These are phyloP conservation scores for Volucella zonaria DNA, from an alignment of 2,888 invertebrate species.

Conservation along the genomic window DNA sequence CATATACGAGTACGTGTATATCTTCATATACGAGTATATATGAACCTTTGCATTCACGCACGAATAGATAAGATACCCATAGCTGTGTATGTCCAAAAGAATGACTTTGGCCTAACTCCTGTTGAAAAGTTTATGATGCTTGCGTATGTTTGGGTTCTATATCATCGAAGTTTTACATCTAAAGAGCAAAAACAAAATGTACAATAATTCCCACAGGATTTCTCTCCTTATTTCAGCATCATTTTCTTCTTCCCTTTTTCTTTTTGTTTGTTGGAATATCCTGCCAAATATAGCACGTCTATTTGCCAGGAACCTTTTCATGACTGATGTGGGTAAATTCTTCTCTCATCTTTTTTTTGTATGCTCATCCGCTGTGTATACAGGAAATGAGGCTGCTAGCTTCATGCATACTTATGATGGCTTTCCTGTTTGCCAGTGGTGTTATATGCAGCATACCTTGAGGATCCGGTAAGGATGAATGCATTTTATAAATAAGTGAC, in stretches of 20 bases:
- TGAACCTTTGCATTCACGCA: too few relatives aligned
- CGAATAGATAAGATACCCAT: not conserved
- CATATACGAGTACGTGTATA: conserved; percentile 32
- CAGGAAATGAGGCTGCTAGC: conserved; percentile 46
- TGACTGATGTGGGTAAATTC: conserved; percentile 52
- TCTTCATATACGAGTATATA: not conserved
- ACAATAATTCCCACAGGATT: not conserved
- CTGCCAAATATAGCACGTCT: conserved; percentile 52
- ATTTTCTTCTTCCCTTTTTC: not conserved
- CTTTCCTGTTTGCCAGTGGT: conserved; percentile 58
- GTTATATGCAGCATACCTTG: conserved; percentile 26
- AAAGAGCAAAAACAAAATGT: conserved; percentile 20
- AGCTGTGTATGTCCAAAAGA: conserved; percentile 3
- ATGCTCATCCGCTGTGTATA: conserved; percentile 29
- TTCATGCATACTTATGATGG: conserved; percentile 10
- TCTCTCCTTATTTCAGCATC: not conserved
- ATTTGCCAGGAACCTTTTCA: conserved; percentile 51
- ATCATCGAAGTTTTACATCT: conserved; percentile 44
- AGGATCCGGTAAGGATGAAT: conserved; percentile 12
- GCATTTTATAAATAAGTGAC: conserved; percentile 41
- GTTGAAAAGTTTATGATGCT: conserved; percentile 45
- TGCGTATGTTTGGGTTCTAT: conserved; percentile 41
- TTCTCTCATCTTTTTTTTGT: conserved; percentile 15
- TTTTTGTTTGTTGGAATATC: conserved; percentile 10
- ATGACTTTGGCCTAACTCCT: not conserved